Percentiles rank a stretch among this genome's conserved stretches.
phyloP scores from a whole-genome alignment of 2,113 vertebrate species.

The Muntiacus reevesi region DNA sequence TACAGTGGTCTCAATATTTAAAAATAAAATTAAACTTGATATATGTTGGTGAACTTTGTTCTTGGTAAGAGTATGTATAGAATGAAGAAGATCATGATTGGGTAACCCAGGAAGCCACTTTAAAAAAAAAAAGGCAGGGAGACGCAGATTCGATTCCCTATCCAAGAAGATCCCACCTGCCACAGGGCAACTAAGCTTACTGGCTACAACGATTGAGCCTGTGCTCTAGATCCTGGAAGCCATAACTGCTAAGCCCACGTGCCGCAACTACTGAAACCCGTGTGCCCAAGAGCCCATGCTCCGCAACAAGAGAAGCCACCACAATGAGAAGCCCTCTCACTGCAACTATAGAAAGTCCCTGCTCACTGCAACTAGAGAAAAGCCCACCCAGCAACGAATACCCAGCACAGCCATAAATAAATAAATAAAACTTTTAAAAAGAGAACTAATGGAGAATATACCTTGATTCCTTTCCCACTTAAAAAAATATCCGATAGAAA shows the following conservation, averaged over 20 bases:
- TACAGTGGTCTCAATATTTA: neutral
- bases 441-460: neutral
- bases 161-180: neutral
- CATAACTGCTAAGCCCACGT: neutral
- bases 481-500: neutral
- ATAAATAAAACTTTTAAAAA: neutral
- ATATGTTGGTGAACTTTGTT: neutral
- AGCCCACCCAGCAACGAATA: neutral
- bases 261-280: accelerated
- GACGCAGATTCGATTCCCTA: neutral
- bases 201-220: neutral
- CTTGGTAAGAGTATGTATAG: neutral
- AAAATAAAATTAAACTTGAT: slow-evolving; percentile 6
- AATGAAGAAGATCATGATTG: neutral
- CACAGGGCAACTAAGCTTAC: neutral
- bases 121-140: neutral
- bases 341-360: neutral
- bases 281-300: neutral
- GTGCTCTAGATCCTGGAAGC: neutral
- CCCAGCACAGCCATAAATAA: neutral
- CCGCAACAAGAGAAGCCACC: neutral
- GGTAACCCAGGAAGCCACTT: neutral
- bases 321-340: neutral
- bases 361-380: neutral
- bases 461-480: neutral